Evolutionary conservation across 1,140 invertebrate genomes (phyloP), one percentile per base, ranked within the genome.

Genomic region (Drosophila obscura): DNA sequence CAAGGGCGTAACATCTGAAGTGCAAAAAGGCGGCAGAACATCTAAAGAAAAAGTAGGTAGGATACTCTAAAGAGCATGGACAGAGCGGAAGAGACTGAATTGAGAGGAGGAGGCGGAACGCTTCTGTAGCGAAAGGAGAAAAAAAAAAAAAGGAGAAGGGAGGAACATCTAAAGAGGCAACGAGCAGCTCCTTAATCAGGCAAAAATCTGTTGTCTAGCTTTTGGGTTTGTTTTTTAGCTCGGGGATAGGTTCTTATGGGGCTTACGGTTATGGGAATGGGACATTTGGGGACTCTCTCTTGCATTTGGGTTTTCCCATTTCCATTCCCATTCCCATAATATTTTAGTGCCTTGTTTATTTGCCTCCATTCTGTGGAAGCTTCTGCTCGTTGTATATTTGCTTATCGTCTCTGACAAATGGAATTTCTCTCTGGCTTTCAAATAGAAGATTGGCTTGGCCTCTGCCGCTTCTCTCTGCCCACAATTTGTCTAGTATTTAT

Each of bases 301-400:
- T 19, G 19, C 11, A 39, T 39, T 48, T 16, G 11, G 56, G 56
- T 46, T 52, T 31, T 31, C 9, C 26, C 28, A 31, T 31, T 31
- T 35, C 35, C 50, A 16, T 11, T 16, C 4, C 26, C 26, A 57
- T 59, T 60, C 61, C 35, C 11, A 39, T 72, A 75, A 64, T 72
- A 75, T 84, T 80, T 83, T 75, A 60, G 49, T 79, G 80, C 66
- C 75, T 77, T 84, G 59, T 77, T 85, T 80, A 83, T 84, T 85
- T 60, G 73, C 51, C 31, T 31, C 31, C 58, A 58, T 72, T 62
- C 8, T 35, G 35, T 13, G 35, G 35, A 39, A 13, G 11, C 35
- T 49, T 44, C 49, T 71, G 68, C 59, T 45, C 24, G 31, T 44
- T 57, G 8, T 35, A 52, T 50, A 41, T 60, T 75, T 75, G 50